phyloP scores from a whole-genome alignment of 2,888 invertebrate species.

The Cactoblastis cactorum region DNA sequence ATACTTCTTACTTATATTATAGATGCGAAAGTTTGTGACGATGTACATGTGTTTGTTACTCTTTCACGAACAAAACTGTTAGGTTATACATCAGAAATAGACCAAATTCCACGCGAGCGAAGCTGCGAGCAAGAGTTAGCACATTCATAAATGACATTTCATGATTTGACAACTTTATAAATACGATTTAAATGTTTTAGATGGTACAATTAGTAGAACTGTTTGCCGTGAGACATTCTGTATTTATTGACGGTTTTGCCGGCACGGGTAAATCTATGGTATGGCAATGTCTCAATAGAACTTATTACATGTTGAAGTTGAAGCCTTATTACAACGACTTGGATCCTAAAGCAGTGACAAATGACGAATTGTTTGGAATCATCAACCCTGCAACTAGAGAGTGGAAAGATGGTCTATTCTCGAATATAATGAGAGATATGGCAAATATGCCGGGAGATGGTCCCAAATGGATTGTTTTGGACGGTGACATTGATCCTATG shows the following conservation, averaged over 20 bases:
- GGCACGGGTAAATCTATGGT: slow-evolving; percentile 96
- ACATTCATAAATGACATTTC: too few relatives aligned
- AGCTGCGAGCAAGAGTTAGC: too few relatives aligned
- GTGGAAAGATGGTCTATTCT: slow-evolving; percentile 95
- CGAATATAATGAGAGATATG: slow-evolving; percentile 95
- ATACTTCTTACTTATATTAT: too few relatives aligned
- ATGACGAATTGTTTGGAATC: slow-evolving; percentile 95
- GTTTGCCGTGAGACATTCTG: slow-evolving; percentile 95
- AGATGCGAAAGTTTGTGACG: too few relatives aligned
- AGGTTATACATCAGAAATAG: too few relatives aligned
- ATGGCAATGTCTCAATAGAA: slow-evolving; percentile 93
- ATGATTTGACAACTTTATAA: too few relatives aligned
- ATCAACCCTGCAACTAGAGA: slow-evolving; percentile 96
- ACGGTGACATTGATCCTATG: slow-evolving; percentile 98
- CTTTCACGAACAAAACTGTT: too few relatives aligned
- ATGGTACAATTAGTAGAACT: slow-evolving; percentile 95
- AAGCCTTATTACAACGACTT: slow-evolving; percentile 93
- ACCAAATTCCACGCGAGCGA: too few relatives aligned
- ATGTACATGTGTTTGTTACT: too few relatives aligned
- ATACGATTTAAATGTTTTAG: slow-evolving; percentile 47
- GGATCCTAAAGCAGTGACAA: slow-evolving; percentile 98
- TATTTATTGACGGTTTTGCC: slow-evolving; percentile 90
- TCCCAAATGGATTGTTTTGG: slow-evolving; percentile 96
- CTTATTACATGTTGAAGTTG: slow-evolving; percentile 88
- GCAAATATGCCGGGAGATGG: slow-evolving; percentile 92